Percentiles rank a stretch among this genome's conserved stretches.
phyloP scores from a whole-genome alignment of 1,140 invertebrate genomes.

The Lepidurus couesii region DNA sequence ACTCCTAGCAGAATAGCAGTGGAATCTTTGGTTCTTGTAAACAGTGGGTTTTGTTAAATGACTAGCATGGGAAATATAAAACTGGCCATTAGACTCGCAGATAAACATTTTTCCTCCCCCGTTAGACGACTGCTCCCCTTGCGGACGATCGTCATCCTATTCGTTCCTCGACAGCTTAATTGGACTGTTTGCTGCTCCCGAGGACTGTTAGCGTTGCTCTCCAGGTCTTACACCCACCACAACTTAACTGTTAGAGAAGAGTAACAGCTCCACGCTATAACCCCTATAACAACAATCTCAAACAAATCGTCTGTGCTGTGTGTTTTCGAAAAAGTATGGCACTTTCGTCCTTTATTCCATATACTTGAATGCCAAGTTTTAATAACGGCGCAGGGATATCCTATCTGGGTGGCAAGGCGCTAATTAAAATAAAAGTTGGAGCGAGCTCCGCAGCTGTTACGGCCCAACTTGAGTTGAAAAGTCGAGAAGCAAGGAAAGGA shows the following conservation, averaged over 20 bases:
- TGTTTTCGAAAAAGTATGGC: not conserved
- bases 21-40: not conserved
- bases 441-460: not conserved
- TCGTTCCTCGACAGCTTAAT: conserved; percentile 7
- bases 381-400: not conserved
- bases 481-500: not conserved
- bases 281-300: not conserved
- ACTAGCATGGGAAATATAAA: conserved; percentile 11
- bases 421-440: conserved; percentile 4
- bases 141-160: not conserved
- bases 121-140: not conserved
- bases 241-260: not conserved
- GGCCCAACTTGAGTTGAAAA: not conserved
- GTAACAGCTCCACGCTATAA: not conserved
- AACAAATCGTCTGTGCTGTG: not conserved
- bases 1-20: not conserved
- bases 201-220: conserved; percentile 1
- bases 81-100: conserved; percentile 1
- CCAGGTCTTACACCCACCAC: not conserved
- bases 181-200: conserved; percentile 5
- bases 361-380: not conserved
- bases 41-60: conserved; percentile 5
- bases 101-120: not conserved
- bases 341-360: not conserved
- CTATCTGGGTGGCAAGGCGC: not conserved